phyloP scores from a whole-genome alignment of 2,113 vertebrate genomes.

The Tachuris rubrigastra region DNA sequence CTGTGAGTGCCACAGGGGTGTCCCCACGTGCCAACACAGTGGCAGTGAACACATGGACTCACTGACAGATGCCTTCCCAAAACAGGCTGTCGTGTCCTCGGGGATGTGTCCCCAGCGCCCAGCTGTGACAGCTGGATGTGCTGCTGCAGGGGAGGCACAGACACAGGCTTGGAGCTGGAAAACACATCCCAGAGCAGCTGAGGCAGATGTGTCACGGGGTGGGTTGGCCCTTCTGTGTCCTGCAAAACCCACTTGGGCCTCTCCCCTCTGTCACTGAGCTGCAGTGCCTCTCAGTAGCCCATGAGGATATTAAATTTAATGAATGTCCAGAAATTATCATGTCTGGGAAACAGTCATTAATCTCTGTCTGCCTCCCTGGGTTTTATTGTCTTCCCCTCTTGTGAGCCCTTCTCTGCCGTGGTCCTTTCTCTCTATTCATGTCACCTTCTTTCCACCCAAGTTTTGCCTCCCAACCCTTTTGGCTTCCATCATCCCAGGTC shows the following conservation, averaged over 20 bases:
- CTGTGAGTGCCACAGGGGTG: neutral
- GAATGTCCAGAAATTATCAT: conserved; percentile 48
- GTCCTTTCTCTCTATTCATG: neutral
- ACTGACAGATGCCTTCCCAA: neutral
- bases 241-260: neutral
- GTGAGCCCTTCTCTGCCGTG: neutral
- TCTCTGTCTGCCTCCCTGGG: conserved; percentile 36
- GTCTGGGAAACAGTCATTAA: conserved; percentile 58
- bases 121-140: neutral
- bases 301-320: conserved; percentile 7
- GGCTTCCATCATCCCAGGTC: neutral
- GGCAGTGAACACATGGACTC: accelerated
- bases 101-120: accelerated
- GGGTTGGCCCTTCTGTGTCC: neutral
- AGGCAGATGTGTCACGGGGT: accelerated
- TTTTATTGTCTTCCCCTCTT: conserved; percentile 33
- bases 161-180: neutral
- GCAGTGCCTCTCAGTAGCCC: neutral
- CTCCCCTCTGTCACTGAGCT: neutral
- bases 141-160: neutral
- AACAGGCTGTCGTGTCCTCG: neutral
- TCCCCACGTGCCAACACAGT: accelerated
- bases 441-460: neutral
- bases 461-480: neutral
- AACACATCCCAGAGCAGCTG: neutral